These are phyloP conservation scores for Dynastes hyllus DNA, from an alignment of 2,888 invertebrate species.

Conservation along the genomic window DNA sequence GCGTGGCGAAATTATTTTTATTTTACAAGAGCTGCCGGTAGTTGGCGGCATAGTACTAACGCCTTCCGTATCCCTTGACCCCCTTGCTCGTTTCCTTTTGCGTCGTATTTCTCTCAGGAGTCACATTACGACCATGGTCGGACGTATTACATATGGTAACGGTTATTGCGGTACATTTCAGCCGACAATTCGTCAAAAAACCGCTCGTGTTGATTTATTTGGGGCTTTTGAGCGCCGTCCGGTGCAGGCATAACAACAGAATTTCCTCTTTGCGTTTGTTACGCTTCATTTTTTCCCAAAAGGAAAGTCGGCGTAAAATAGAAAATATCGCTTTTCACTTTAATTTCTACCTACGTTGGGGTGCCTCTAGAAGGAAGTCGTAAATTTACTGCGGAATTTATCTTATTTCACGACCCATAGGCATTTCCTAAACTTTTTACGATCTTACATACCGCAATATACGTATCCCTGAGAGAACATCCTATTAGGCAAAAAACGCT, in stretches of 20 bases:
- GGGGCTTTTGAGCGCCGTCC: slow-evolving; percentile 22
- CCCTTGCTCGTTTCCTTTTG: slow-evolving; percentile 39
- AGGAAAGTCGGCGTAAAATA: slow-evolving; percentile 27
- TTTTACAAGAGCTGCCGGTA: slow-evolving; percentile 29
- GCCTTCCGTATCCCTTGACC: slow-evolving; percentile 5
- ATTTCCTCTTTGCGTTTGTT: slow-evolving; percentile 40
- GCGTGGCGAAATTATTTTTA: slow-evolving; percentile 42
- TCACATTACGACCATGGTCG: slow-evolving; percentile 47
- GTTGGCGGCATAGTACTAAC: not conserved
- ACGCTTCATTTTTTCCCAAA: slow-evolving; percentile 42
- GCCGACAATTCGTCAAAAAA: slow-evolving; percentile 42
- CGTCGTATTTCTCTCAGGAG: slow-evolving; percentile 53
- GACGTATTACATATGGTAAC: slow-evolving; percentile 47
- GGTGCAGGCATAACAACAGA: slow-evolving; percentile 11
- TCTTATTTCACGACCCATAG: not conserved
- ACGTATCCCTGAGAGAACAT: no score
- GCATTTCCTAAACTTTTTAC: no score
- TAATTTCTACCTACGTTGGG: slow-evolving; percentile 1
- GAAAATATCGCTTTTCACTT: slow-evolving; percentile 34
- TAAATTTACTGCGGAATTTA: slow-evolving; percentile 7
- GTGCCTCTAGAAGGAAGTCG: not conserved
- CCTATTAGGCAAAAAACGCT: no score
- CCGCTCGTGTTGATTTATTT: slow-evolving; percentile 43
- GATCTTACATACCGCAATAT: no score
- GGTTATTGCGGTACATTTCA: slow-evolving; percentile 47